phyloP scores from a whole-genome alignment of 2,113 vertebrate genomes.

The Bujurquina vittata region DNA sequence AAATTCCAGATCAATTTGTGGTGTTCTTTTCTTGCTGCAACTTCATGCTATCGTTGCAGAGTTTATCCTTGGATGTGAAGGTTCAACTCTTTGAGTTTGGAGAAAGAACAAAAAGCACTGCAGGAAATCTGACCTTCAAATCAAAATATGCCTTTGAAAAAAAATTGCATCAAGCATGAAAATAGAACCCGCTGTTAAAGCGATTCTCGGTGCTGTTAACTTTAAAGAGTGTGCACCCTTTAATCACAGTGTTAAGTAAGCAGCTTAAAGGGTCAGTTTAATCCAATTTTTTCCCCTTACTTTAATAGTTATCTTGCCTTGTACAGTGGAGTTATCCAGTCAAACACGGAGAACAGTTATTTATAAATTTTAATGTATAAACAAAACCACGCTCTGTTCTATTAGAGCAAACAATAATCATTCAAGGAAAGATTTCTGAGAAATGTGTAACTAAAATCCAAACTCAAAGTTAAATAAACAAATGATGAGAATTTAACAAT shows the following conservation, averaged over 20 bases:
- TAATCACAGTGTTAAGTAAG: neutral
- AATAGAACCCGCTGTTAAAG: conserved; percentile 27
- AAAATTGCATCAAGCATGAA: conserved; percentile 24
- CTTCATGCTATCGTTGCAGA: conserved; percentile 35
- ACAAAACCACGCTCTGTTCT: neutral
- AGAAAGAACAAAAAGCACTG: conserved; percentile 47
- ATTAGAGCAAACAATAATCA: neutral
- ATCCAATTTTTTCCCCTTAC: neutral
- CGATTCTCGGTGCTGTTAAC: neutral
- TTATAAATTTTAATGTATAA: neutral
- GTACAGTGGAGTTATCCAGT: neutral
- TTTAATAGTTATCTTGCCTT: neutral
- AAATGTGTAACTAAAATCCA: neutral
- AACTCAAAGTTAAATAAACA: neutral
- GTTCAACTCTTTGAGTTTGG: conserved; percentile 44
- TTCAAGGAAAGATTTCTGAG: neutral
- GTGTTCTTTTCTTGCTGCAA: conserved; percentile 16
- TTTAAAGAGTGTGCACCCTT: neutral
- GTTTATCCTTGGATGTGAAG: conserved; percentile 32
- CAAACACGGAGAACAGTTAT: no score
- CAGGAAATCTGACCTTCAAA: conserved; percentile 56
- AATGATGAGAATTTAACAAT: neutral
- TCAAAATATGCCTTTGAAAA: conserved; percentile 14
- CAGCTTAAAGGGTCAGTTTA: neutral
- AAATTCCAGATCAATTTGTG: conserved; percentile 52